Evolutionary conservation across 2,888 invertebrate genomes (phyloP).

Genomic region (Miltochrista miniata): DNA sequence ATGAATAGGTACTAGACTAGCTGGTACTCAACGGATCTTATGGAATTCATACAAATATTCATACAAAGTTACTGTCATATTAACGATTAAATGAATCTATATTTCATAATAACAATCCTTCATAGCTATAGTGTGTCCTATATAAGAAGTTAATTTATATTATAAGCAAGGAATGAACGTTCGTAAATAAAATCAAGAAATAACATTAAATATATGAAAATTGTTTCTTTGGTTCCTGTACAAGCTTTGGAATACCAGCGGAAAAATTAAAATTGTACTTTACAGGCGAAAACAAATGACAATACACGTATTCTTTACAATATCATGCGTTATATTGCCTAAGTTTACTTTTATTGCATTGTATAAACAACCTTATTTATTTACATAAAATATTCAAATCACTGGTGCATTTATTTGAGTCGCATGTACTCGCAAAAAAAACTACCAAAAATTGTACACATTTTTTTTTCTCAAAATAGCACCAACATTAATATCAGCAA

Average conservation of each 20-base stretch:
- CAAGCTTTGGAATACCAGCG: slow-evolving; percentile 57
- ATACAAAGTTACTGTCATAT: slow-evolving; percentile 23
- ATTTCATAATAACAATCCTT: slow-evolving; percentile 24
- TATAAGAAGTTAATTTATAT: slow-evolving; percentile 32
- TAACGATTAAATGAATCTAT: slow-evolving; percentile 27
- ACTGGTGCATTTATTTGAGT: slow-evolving; percentile 56
- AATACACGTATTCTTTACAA: slow-evolving; percentile 22
- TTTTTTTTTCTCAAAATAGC: slow-evolving; percentile 71
- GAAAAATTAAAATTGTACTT: slow-evolving; percentile 64
- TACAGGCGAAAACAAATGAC: slow-evolving; percentile 52
- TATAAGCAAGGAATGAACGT: slow-evolving; percentile 53
- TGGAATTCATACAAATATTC: background rate
- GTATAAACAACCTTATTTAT: slow-evolving; percentile 47
- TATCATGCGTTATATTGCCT: slow-evolving; percentile 35
- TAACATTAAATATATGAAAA: slow-evolving; percentile 48
- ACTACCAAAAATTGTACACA: slow-evolving; percentile 49
- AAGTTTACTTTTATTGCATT: slow-evolving; percentile 52
- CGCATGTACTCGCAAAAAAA: slow-evolving; percentile 34
- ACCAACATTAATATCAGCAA: slow-evolving; percentile 79
- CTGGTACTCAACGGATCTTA: background rate
- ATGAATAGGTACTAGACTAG: too few species aligned
- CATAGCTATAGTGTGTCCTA: slow-evolving; percentile 41
- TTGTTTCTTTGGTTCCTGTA: slow-evolving; percentile 67
- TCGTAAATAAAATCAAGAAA: slow-evolving; percentile 39
- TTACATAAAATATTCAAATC: slow-evolving; percentile 61